A percentile compares a stretch with the other conserved stretches of the same genome.
These are phyloP conservation scores for Platycheirus rosarum DNA, from an alignment of 2,888 invertebrate species.

Conservation along the genomic window DNA sequence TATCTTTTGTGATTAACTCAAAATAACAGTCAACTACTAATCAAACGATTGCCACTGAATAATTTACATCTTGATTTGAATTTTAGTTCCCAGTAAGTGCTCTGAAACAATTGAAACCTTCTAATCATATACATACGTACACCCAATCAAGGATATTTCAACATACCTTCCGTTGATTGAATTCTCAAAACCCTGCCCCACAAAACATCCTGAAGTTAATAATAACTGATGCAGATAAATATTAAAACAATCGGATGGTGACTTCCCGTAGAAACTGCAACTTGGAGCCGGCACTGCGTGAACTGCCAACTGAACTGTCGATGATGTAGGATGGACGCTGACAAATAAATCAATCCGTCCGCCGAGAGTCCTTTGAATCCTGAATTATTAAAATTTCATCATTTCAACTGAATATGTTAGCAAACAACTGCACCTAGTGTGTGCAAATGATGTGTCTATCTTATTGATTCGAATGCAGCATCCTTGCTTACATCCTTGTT, in stretches of 20 bases:
- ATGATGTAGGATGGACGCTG: conserved; percentile 15
- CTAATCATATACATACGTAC: no score
- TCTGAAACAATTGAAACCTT: not conserved
- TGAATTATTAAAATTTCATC: conserved; percentile 61
- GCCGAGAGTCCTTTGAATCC: conserved; percentile 23
- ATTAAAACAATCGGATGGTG: conserved; percentile 19
- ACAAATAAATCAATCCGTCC: conserved; percentile 7
- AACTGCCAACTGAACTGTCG: not conserved
- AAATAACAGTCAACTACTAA: no score
- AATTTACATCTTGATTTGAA: not conserved
- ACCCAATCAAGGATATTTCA: not conserved
- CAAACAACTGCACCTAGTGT: conserved; percentile 11
- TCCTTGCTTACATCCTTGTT: conserved; percentile 7
- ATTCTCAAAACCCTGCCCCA: not conserved
- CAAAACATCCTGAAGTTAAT: not conserved
- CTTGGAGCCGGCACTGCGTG: not conserved
- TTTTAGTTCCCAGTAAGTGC: not conserved
- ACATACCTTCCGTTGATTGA: conserved; percentile 9
- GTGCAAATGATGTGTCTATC: not conserved
- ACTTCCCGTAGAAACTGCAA: not conserved
- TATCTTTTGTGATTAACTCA: no score
- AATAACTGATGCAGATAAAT: conserved; percentile 25
- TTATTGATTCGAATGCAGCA: conserved; percentile 35
- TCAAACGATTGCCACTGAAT: no score
- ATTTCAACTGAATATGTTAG: conserved; percentile 54